Base-by-base conservation (phyloP, 2,797 vertebrate genomes). In the Pseudomugil gertrudae region DNA sequence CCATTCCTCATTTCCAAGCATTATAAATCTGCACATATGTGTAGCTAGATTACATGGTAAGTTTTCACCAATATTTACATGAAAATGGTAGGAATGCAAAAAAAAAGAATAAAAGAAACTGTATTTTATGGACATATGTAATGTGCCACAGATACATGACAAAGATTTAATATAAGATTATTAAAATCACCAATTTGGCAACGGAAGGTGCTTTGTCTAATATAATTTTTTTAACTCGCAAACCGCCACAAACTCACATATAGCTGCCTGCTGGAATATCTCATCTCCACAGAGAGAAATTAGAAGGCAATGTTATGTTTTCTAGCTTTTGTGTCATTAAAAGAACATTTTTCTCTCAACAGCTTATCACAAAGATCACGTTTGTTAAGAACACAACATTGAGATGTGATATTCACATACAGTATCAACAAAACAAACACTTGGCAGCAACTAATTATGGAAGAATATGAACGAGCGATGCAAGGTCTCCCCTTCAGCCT, bases 181-280 rank as follows among this genome's bases (percentile, higher is more conserved):
- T 78, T 53, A 52, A 66, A 63, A 86, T 80, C 47, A 81, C 72
- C 65, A 64, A 62, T 81, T 78, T 69, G 79, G 76, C 79, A 81
- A 89, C 78, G 82, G 83, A 92, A 91, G 84, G 85, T 90, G 86
- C 82, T 90, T 85, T 80, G 66, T 89, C 79, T 66, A 58, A 72
- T 69, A 57, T 65, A 8, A 64, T 48, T 45, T 32, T 48, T 66
- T 66, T 45, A n/a, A 33, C 61, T 80, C 76, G 81, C 78, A 84
- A 87, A 85, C 72, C 63, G 74, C 89, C 78, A 87, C 84, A 85
- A 80, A 85, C 71, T 83, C 64, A 88, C 83, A 86, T 80, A 66
- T 90, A 92, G 90, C 89, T 92, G 90, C 90, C 90, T 84, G 85
- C 83, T 89, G 86, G 87, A 90, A 86, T 83, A 74, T 82, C 81